Evolutionary conservation across 2,797 vertebrate species (phyloP).

Genomic region (Pseudochirops cupreus): DNA sequence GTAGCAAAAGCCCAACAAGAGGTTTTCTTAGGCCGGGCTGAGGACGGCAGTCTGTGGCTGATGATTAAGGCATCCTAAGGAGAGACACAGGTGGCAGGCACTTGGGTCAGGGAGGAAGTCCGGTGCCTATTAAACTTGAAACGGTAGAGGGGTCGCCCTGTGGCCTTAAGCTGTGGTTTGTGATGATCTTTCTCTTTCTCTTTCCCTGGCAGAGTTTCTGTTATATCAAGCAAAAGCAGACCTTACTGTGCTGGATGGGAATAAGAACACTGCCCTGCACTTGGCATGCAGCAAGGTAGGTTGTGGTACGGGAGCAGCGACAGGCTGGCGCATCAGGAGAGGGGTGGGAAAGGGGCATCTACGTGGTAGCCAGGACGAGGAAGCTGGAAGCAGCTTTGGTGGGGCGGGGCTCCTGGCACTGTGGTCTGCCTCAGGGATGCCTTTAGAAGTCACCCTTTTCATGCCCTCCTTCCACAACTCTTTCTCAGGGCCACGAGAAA

Average conservation of each 20-base stretch:
- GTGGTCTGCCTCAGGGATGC: not conserved
- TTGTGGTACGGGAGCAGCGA: rapidly evolving
- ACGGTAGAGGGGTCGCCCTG: not conserved
- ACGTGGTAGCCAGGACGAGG: not conserved
- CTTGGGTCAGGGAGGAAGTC: not conserved
- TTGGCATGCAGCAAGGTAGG: constrained; percentile 98
- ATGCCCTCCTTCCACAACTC: constrained; percentile 16
- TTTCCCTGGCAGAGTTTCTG: constrained; percentile 88
- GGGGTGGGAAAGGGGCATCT: not conserved
- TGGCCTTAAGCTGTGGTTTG: not conserved
- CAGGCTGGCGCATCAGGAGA: too few species aligned
- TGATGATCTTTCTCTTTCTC: not conserved
- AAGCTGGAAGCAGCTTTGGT: too few species aligned
- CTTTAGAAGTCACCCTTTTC: not conserved
- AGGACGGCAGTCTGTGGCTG: not conserved
- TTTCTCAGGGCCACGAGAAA: constrained; percentile 95
- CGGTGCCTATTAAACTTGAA: not conserved
- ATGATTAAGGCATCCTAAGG: not conserved
- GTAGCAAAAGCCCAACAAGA: not conserved
- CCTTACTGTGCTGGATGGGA: constrained; percentile 95
- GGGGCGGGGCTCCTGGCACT: rapidly evolving
- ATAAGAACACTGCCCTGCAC: constrained; percentile 99
- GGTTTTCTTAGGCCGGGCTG: not conserved
- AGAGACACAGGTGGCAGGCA: not conserved
- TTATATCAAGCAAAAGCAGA: constrained; percentile 96